Conservation (phyloP, 2,888 invertebrate species). For the Sthenelais limicola region DNA sequence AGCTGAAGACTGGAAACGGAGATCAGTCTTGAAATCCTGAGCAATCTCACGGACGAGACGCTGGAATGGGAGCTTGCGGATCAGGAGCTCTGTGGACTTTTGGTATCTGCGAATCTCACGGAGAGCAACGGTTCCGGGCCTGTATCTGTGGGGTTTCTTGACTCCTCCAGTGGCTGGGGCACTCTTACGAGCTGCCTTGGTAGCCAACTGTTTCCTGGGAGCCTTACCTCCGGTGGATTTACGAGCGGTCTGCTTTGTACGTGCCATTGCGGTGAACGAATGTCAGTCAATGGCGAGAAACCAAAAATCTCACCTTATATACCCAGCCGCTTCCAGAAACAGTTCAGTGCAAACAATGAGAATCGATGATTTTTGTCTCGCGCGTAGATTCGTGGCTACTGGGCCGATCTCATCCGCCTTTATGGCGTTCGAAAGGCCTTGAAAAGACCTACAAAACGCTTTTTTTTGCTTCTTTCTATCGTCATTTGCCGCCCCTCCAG, state of each 20-base stretch:
- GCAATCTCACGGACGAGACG: constrained; percentile 72
- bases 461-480: no score
- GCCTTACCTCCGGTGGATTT: constrained; percentile 73
- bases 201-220: constrained; percentile 72
- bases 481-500: no score
- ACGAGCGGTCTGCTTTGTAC: constrained; percentile 73
- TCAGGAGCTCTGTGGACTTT: constrained; percentile 72
- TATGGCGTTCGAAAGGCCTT: no score
- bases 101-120: constrained; percentile 73
- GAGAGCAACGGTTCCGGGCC: constrained; percentile 73
- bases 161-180: constrained; percentile 73
- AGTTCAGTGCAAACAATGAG: not conserved
- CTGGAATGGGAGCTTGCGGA: constrained; percentile 72
- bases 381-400: no score
- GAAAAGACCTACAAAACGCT: no score
- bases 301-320: not conserved
- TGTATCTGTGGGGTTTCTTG: constrained; percentile 72
- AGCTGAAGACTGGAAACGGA: constrained; percentile 72
- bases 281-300: not conserved
- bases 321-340: not conserved
- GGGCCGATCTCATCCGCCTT: no score
- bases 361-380: not conserved
- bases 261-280: constrained; percentile 64
- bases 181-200: constrained; percentile 72
- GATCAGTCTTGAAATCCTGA: constrained; percentile 73